Evolutionary conservation across 2,113 vertebrate species (phyloP).

Genomic region (Corydoras sp.): DNA sequence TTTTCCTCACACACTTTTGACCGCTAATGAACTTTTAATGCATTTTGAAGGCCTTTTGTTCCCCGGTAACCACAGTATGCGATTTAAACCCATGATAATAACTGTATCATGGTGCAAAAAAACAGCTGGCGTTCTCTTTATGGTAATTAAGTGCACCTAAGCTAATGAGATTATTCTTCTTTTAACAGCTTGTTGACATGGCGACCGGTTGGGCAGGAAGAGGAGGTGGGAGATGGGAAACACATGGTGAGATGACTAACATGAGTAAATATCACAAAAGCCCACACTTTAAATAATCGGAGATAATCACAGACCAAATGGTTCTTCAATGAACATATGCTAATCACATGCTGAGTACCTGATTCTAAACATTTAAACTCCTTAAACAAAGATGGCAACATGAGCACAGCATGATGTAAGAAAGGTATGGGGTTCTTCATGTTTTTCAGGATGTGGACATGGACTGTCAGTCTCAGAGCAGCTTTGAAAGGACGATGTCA

Average conservation of each 20-base stretch:
- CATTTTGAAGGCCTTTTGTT: too few relatives aligned
- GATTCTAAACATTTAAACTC: not conserved
- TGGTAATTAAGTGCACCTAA: conserved; percentile 18
- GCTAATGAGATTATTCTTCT: conserved; percentile 35
- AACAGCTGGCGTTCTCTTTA: not conserved
- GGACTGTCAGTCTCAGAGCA: conserved; percentile 90
- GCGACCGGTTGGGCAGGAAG: conserved; percentile 87
- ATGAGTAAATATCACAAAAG: conserved; percentile 18
- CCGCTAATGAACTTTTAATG: not conserved
- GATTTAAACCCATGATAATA: not conserved
- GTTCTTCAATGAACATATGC: conserved; percentile 6
- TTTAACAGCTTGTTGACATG: conserved; percentile 83
- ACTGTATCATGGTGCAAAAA: not conserved
- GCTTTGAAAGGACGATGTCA: conserved; percentile 85
- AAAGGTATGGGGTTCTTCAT: not conserved
- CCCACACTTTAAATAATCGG: conserved; percentile 11
- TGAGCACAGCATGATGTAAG: too few relatives aligned
- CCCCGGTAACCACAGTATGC: not conserved
- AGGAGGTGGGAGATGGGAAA: conserved; percentile 78
- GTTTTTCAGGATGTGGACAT: conserved; percentile 79
- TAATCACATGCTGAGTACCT: not conserved
- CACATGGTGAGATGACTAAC: conserved; percentile 73
- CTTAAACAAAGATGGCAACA: not conserved
- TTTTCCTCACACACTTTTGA: not conserved
- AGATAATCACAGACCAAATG: conserved; percentile 6